Evolutionary conservation across 2,113 vertebrate genomes (phyloP).

Genomic region (Echinops telfairi): DNA sequence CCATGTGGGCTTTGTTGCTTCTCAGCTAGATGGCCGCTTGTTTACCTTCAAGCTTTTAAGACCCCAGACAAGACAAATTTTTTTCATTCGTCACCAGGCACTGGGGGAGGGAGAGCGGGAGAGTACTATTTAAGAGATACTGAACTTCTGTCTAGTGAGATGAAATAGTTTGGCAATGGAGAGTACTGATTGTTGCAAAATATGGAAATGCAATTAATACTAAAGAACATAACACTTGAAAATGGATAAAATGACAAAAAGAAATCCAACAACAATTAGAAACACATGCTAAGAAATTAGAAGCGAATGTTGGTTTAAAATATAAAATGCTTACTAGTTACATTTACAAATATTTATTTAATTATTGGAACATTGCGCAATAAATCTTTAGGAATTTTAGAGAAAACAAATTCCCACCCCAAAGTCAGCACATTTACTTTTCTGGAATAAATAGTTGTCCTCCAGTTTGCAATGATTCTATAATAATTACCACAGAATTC

Average conservation of each 20-base stretch:
- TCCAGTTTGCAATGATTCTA: neutral
- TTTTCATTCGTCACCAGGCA: neutral
- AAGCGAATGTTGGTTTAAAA: conserved; percentile 42
- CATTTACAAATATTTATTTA: conserved; percentile 27
- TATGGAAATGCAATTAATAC: neutral
- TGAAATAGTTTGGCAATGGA: neutral
- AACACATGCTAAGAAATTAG: neutral
- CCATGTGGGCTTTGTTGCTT: no score
- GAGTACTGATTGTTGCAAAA: neutral
- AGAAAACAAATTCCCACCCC: neutral
- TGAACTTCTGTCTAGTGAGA: neutral
- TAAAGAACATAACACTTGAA: neutral
- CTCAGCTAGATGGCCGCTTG: no score
- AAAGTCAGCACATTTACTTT: neutral
- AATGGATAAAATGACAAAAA: neutral
- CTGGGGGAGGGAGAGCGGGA: neutral
- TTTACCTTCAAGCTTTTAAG: no score
- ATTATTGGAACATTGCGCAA: conserved; percentile 31
- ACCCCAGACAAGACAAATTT: no score
- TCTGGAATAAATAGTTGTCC: neutral
- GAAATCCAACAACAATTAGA: no score
- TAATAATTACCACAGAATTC: neutral
- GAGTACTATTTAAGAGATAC: neutral
- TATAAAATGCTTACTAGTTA: neutral
- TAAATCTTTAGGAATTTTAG: conserved; percentile 20